Conservation (phyloP, 2,888 invertebrate species). For the Chorisops tibialis region DNA sequence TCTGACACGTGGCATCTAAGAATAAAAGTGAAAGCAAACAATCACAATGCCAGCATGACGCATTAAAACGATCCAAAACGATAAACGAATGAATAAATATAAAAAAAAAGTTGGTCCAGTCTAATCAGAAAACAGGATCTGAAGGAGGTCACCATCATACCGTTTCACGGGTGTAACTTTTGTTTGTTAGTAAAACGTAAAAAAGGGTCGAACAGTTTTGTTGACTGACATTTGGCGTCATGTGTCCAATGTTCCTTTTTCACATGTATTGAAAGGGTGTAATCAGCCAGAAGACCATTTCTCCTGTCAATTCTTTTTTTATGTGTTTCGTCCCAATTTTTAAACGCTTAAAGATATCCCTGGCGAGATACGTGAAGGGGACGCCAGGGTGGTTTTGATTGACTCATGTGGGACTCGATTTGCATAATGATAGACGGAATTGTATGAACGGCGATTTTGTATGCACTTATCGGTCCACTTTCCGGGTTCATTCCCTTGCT, state of each 20-base stretch:
- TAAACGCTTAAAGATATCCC: too few relatives aligned
- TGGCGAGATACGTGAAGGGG: too few relatives aligned
- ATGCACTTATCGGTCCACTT: slow-evolving; percentile 17
- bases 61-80: background rate
- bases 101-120: background rate
- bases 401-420: slow-evolving; percentile 14
- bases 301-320: slow-evolving; percentile 18
- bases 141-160: background rate
- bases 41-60: background rate
- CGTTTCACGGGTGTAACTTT: slow-evolving; percentile 9
- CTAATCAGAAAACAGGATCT: background rate
- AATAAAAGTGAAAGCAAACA: too few relatives aligned
- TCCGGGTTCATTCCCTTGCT: background rate
- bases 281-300: slow-evolving; percentile 29
- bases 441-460: slow-evolving; percentile 2
- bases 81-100: too few relatives aligned
- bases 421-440: slow-evolving; percentile 22
- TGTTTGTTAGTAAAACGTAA: slow-evolving; percentile 4
- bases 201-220: background rate
- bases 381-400: slow-evolving; percentile 12
- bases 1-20: too few relatives aligned
- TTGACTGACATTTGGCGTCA: slow-evolving; percentile 17
- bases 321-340: background rate
- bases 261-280: slow-evolving; percentile 25
- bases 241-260: slow-evolving; percentile 11